Evolutionary conservation across 1,140 invertebrate genomes (phyloP).

Genomic region (Papilio polyxenes): DNA sequence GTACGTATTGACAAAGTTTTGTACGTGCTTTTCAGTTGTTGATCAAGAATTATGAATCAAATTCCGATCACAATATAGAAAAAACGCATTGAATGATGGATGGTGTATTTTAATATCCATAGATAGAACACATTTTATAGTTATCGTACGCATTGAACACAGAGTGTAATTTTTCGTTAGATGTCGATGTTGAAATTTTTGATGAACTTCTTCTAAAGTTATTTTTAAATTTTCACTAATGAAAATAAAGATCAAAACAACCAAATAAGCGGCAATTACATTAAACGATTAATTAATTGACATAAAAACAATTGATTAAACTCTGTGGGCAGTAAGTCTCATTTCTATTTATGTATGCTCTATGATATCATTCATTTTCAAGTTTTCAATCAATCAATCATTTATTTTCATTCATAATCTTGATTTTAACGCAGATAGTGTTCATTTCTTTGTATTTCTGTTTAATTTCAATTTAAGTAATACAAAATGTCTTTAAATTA

Average conservation of each 20-base stretch:
- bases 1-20: constrained; percentile 6
- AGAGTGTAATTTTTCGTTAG: neutral
- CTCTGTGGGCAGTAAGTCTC: too few relatives aligned
- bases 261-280: neutral
- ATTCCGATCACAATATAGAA: constrained; percentile 51
- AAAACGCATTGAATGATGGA: constrained; percentile 60
- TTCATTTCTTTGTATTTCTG: neutral
- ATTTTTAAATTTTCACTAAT: neutral
- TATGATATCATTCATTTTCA: neutral
- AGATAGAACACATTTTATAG: constrained; percentile 35
- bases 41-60: constrained; percentile 35
- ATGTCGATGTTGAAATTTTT: neutral
- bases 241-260: neutral
- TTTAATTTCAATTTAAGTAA: neutral
- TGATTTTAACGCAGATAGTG: too few relatives aligned
- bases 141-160: neutral
- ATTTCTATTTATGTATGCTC: neutral
- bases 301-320: too few relatives aligned
- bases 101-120: constrained; percentile 45
- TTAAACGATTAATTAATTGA: too few relatives aligned
- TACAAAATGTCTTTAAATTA: constrained; percentile 8
- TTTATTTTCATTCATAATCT: neutral
- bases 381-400: neutral
- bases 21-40: constrained; percentile 20
- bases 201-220: neutral